These are phyloP conservation scores for Callionymus lyra DNA, from an alignment of 2,113 vertebrate genomes.

Conservation along the genomic window DNA sequence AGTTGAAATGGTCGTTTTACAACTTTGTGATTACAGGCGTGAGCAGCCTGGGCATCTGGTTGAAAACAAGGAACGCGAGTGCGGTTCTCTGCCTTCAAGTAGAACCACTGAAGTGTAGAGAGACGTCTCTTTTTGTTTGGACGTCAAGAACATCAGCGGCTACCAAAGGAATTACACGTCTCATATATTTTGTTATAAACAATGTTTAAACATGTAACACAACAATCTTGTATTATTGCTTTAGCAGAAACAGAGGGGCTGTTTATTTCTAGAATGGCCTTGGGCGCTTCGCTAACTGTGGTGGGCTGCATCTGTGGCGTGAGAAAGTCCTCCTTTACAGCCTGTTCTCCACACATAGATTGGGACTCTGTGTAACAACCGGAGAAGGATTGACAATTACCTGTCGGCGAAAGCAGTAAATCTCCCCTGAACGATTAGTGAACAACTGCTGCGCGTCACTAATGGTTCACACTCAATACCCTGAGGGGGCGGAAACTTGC, in stretches of 20 bases:
- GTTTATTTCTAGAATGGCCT: slow-evolving; percentile 21
- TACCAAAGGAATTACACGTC: not conserved
- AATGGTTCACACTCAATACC: slow-evolving; percentile 19
- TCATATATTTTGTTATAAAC: too few relatives aligned
- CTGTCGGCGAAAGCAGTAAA: slow-evolving; percentile 38
- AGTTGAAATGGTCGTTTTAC: slow-evolving; percentile 48
- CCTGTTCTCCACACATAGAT: slow-evolving; percentile 7
- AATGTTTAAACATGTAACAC: not conserved
- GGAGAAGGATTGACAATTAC: slow-evolving; percentile 44
- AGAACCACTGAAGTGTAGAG: not conserved
- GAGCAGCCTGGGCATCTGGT: slow-evolving; percentile 32
- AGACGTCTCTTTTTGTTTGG: not conserved
- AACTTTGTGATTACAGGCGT: slow-evolving; percentile 46
- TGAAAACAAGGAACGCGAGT: slow-evolving; percentile 21
- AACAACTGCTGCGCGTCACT: slow-evolving; percentile 31
- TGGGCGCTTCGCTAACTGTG: slow-evolving; percentile 5
- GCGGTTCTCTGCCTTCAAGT: slow-evolving; percentile 22
- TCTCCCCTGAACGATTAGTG: slow-evolving; percentile 42
- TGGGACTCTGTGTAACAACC: slow-evolving; percentile 31
- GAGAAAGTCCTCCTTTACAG: slow-evolving; percentile 38
- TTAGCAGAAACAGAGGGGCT: too few relatives aligned
- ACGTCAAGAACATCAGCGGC: too few relatives aligned
- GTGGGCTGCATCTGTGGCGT: slow-evolving; percentile 17
- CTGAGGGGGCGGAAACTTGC: slow-evolving; percentile 27
- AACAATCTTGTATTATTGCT: too few relatives aligned